Conservation (phyloP, 2,113 vertebrate genomes). For the Dendrocopos noguchii region DNA sequence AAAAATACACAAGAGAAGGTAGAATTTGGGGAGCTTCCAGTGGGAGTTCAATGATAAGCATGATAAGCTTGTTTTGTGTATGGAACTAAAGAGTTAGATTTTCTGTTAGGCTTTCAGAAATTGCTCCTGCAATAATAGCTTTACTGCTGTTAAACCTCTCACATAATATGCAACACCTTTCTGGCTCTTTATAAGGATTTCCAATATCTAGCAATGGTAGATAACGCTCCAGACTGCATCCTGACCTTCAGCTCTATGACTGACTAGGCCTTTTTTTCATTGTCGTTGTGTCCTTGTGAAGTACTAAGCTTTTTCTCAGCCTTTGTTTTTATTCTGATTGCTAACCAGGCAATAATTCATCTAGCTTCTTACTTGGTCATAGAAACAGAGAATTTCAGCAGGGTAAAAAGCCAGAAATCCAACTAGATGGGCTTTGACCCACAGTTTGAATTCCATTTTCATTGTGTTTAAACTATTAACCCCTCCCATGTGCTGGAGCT, state of each 20-base stretch:
- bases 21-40: conserved; percentile 15
- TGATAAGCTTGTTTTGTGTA: conserved; percentile 31
- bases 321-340: conserved; percentile 61
- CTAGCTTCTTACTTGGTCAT: conserved; percentile 26
- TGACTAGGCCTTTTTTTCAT: conserved; percentile 37
- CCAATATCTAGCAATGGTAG: conserved; percentile 54
- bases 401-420: conserved; percentile 13
- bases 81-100: conserved; percentile 30
- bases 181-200: conserved; percentile 42
- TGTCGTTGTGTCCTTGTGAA: conserved; percentile 28
- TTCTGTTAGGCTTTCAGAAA: conserved; percentile 59
- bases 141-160: conserved; percentile 32
- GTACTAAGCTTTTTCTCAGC: conserved; percentile 51
- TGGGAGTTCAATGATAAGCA: conserved; percentile 27
- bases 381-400: conserved; percentile 7
- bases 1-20: background rate
- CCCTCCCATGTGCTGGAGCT: background rate
- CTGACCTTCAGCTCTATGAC: conserved; percentile 67
- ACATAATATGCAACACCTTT: conserved; percentile 44
- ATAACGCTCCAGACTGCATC: conserved; percentile 28
- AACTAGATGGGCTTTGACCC: background rate
- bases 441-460: background rate
- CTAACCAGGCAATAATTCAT: conserved; percentile 56
- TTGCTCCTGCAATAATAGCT: conserved; percentile 41
- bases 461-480: background rate